Base-by-base conservation (phyloP, 1,140 invertebrate species). In the Archegozetes longisetosus region DNA sequence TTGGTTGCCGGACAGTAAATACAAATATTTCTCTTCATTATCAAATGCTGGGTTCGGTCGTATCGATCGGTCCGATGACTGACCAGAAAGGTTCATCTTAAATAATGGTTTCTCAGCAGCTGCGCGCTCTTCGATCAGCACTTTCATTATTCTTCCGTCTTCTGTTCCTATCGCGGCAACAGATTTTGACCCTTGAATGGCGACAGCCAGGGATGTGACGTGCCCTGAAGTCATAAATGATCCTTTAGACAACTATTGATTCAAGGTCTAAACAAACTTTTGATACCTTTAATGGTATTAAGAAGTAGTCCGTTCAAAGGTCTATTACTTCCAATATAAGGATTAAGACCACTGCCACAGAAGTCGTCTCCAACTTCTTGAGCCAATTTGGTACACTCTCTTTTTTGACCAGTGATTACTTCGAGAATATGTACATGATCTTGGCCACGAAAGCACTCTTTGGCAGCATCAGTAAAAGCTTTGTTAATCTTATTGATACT, bases 281-380 rank as follows among this genome's bases (percentile, higher is more conserved):
- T 40, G 17, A 9, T 40, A 40, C 32, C 32, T 9, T 40, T 40
- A 40, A 40, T 17, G 6, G 32, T 9, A 9, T 40, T 40, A 9
- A 40, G 47, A 55, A 55, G 60, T 20, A 59, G 50, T 6, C 60
- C 61, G 13, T 28, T 46, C 1, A 67, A 53, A 2, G 59, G 27
- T 13, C 66, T 60, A 2, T 60, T 50, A 22, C 67, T 65, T 28
- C 53, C 65, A n/a, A 69, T 68, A 26, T 64, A 69, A 20, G 51
- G 60, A 48, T 69, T 68, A 17, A 55, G 25, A 0, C 46, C 53
- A n/a, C 61, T 59, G 1, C 68, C 68, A 52, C 65, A 66, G 55
- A 67, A 68, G 23, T 61, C 54, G 17, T 60, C 56, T 13, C 55
- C 46, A 0, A 22, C 50, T 6, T 51, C 20, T 22, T 4, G 13